Evolutionary conservation across 2,113 vertebrate genomes (phyloP), one percentile per base, ranked within the genome.

Genomic region (Petromus typicus): DNA sequence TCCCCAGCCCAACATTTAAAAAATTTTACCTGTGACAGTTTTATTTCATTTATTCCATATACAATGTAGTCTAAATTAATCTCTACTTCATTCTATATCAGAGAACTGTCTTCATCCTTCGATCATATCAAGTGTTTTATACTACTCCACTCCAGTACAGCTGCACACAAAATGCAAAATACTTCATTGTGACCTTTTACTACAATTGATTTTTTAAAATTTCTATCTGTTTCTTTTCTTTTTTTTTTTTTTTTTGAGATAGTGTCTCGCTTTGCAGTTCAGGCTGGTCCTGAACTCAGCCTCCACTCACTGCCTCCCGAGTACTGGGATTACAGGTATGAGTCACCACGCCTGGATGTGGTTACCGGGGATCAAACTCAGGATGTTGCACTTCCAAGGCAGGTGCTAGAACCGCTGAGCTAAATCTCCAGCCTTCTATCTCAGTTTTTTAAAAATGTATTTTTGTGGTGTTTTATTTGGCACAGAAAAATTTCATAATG

Each of bases 21-120:
- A 61, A 63, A 73, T 59, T 92, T 64, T 67, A 75, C 91, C 93
- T 78, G 45, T 83, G 71, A 81, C 27, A 45, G 64, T 83, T 92
- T 93, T 37, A 34, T 43, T 96, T 93, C 79, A 93, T 4, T 86
- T 56, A 81, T 87, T 86, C 88, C 8, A 14, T 84, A 89, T 94
- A 98, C 96, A 96, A 91, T 93, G 97, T 98, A 97, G 97, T 98
- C 96, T 97, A 82, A 97, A 84, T 93, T 96, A 95, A 97, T 43
- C 94, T 96, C 51, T 16, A 67, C 30, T 87, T 67, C 10, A 0
- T 96, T 81, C 85, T 94, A 94, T 88, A 90, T 98, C 91, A 84
- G 95, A 98, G 98, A 98, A 97, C 98, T 98, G 96, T 96, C 97
- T 97, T 96, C 90, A 73, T 22, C 59, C 22, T 57, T 1, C 51